These are phyloP conservation scores for Cecidostiba fungosa DNA, from an alignment of 2,888 invertebrate genomes.

Conservation along the genomic window DNA sequence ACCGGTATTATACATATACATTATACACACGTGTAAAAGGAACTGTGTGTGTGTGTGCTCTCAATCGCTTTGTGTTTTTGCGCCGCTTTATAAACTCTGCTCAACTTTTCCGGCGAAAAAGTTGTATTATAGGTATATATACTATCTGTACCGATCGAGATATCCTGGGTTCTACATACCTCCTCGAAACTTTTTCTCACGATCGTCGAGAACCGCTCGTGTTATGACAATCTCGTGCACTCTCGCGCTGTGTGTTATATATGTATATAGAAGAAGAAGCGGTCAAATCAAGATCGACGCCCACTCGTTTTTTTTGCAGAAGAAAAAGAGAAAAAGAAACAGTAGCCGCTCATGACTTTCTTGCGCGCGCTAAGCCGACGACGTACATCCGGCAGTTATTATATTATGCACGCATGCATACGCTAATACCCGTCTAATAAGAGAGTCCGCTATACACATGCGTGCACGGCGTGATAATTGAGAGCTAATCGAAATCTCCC, in stretches of 20 bases:
- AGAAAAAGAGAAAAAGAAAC: background rate
- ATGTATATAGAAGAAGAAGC: too few species aligned
- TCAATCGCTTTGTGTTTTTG: too few species aligned
- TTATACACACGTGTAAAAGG: too few species aligned
- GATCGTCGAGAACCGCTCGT: conserved; percentile 22
- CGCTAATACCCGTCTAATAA: conserved; percentile 14
- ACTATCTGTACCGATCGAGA: too few species aligned
- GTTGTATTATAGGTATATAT: too few species aligned
- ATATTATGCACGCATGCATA: too few species aligned
- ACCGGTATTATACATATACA: too few species aligned
- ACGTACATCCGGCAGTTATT: conserved; percentile 5
- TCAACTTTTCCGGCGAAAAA: too few species aligned
- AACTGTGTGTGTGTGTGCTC: too few species aligned
- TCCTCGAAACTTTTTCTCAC: conserved; percentile 56
- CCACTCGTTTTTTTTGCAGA: background rate
- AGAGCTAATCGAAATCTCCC: conserved; percentile 39
- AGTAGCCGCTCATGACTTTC: background rate
- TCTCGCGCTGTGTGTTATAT: background rate
- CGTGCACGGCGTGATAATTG: background rate
- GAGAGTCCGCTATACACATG: background rate
- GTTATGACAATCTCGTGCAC: conserved; percentile 37
- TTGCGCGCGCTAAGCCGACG: background rate
- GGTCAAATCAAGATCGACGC: background rate
- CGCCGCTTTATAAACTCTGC: too few species aligned
- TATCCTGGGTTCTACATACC: too few species aligned